These are phyloP conservation scores for Arothron firmamentum DNA, from an alignment of 2,113 vertebrate genomes.

Conservation along the genomic window DNA sequence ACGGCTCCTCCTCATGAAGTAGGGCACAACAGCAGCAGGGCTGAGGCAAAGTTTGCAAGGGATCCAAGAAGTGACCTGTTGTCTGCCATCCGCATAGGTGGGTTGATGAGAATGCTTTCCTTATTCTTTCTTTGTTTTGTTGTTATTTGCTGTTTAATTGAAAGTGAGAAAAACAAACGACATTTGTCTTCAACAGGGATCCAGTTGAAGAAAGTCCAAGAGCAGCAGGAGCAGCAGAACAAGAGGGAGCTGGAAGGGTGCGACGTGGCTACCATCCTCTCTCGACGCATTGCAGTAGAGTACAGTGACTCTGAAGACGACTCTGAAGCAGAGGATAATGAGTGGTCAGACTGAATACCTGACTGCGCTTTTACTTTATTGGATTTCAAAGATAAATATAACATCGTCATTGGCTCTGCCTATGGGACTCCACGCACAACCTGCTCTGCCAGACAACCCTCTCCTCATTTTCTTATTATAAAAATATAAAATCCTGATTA, in stretches of 20 bases:
- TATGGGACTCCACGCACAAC: slow-evolving; percentile 2
- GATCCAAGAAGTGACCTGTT: slow-evolving; percentile 88
- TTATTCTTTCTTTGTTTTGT: neutral
- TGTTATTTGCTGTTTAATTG: neutral
- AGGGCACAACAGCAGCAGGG: slow-evolving; percentile 18
- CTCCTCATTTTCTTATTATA: neutral
- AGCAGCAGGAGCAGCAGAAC: slow-evolving; percentile 91
- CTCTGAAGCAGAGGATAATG: slow-evolving; percentile 91
- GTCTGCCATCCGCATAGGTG: slow-evolving; percentile 91
- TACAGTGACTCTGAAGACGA: slow-evolving; percentile 95
- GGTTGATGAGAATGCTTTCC: slow-evolving; percentile 26
- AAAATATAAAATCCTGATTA: neutral
- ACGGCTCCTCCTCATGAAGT: slow-evolving; percentile 60
- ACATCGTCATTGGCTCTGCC: slow-evolving; percentile 23
- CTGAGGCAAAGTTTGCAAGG: slow-evolving; percentile 66
- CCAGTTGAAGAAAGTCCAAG: slow-evolving; percentile 94
- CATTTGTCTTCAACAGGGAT: slow-evolving; percentile 77
- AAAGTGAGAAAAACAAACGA: neutral
- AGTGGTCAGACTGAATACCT: slow-evolving; percentile 85
- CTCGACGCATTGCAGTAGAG: slow-evolving; percentile 90
- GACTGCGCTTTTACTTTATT: neutral
- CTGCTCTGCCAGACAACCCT: neutral
- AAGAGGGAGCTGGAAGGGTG: slow-evolving; percentile 87
- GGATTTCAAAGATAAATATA: neutral
- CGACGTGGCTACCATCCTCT: slow-evolving; percentile 94